phyloP scores from a whole-genome alignment of 2,888 invertebrate genomes.

The Chironomus riparius region DNA sequence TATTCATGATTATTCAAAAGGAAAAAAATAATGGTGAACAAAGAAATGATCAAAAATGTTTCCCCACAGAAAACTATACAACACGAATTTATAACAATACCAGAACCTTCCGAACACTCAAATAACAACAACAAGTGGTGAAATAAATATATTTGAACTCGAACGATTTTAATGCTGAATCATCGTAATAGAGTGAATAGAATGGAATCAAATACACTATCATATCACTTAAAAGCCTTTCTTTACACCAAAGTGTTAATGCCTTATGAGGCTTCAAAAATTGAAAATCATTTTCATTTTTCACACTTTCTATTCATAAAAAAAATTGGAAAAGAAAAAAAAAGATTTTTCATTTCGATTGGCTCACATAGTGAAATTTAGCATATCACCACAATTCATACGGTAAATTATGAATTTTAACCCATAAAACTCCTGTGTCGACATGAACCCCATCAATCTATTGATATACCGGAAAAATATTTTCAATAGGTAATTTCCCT shows the following conservation, averaged over 20 bases:
- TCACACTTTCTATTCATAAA: conserved; percentile 2
- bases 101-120: background rate
- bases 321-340: background rate
- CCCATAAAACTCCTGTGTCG: conserved; percentile 18
- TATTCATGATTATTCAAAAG: too few species aligned
- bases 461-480: conserved; percentile 23
- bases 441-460: background rate
- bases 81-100: too few species aligned
- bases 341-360: background rate
- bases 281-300: conserved; percentile 19
- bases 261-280: background rate
- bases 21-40: too few species aligned
- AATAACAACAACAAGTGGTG: conserved; percentile 7
- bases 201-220: background rate
- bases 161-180: background rate
- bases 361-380: background rate
- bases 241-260: background rate
- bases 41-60: too few species aligned
- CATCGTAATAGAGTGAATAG: background rate
- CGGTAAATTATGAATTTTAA: conserved; percentile 19
- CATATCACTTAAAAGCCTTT: background rate
- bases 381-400: background rate
- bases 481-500: background rate
- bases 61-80: too few species aligned
- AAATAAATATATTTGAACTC: background rate